These are phyloP conservation scores for Eucera pruinosa DNA, from an alignment of 2,888 invertebrate species.

Conservation along the genomic window DNA sequence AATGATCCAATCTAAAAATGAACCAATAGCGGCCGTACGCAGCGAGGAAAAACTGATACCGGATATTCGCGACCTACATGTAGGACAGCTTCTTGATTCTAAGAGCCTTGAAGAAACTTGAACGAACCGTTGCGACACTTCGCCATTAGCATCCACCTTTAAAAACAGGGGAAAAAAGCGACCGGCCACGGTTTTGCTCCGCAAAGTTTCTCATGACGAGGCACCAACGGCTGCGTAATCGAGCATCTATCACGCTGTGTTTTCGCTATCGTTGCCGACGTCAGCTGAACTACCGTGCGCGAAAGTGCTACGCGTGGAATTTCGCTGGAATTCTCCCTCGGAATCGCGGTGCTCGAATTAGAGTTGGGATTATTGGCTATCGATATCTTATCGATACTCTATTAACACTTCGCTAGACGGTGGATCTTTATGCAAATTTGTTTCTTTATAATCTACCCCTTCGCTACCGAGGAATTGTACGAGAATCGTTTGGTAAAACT, in stretches of 20 bases:
- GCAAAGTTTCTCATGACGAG: constrained; percentile 30
- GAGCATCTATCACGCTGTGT: constrained; percentile 39
- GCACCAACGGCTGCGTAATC: constrained; percentile 32
- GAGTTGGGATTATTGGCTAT: constrained; percentile 55
- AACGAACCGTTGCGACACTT: constrained; percentile 9
- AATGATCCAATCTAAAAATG: background rate
- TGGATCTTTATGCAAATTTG: too few relatives aligned
- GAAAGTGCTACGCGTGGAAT: constrained; percentile 62
- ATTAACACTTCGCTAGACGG: too few relatives aligned
- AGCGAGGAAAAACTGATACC: constrained; percentile 17
- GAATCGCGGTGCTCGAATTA: constrained; percentile 47
- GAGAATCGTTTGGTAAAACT: too few relatives aligned
- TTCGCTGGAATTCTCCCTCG: constrained; percentile 50
- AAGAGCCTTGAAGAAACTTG: constrained; percentile 15
- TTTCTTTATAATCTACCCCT: too few relatives aligned
- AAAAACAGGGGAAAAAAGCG: background rate
- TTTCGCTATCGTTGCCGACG: constrained; percentile 49
- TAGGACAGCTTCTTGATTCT: constrained; percentile 2
- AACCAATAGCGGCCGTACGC: too few relatives aligned
- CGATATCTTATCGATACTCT: too few relatives aligned
- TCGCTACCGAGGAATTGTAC: too few relatives aligned
- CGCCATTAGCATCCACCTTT: background rate
- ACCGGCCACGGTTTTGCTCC: background rate
- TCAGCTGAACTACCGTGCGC: constrained; percentile 42
- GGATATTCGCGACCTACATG: background rate